Conservation (phyloP, 2,113 vertebrate genomes). For the Triplophysa tibetana region DNA sequence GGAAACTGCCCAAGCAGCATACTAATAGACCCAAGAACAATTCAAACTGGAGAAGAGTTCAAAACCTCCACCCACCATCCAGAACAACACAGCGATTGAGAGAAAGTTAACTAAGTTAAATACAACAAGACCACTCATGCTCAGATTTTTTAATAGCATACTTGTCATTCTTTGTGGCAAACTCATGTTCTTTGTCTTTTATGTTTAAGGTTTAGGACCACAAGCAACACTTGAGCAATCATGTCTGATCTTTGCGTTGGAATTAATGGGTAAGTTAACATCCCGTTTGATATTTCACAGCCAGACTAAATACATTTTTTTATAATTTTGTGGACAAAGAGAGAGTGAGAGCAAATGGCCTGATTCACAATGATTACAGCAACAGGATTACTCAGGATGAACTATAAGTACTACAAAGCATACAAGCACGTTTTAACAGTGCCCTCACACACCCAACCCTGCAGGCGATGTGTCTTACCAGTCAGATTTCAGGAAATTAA, state of each 20-base stretch:
- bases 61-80: slow-evolving; percentile 12
- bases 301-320: too few relatives aligned
- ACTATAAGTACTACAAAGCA: slow-evolving; percentile 3
- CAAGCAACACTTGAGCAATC: slow-evolving; percentile 58
- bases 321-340: not conserved
- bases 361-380: slow-evolving; percentile 12
- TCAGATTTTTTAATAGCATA: not conserved
- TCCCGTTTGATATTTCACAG: not conserved
- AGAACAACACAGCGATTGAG: not conserved
- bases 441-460: not conserved
- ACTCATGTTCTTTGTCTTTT: not conserved
- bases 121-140: not conserved
- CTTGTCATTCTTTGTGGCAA: too few relatives aligned
- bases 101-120: not conserved
- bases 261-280: slow-evolving; percentile 76
- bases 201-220: slow-evolving; percentile 55
- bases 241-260: slow-evolving; percentile 78
- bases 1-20: slow-evolving; percentile 38
- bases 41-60: not conserved
- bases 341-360: slow-evolving; percentile 7
- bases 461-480: not conserved
- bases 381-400: slow-evolving; percentile 31
- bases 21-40: slow-evolving; percentile 41
- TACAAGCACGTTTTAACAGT: not conserved
- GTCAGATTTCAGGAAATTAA: not conserved